These are phyloP conservation scores for Nomia melanderi DNA, from an alignment of 1,140 invertebrate species.

Conservation along the genomic window DNA sequence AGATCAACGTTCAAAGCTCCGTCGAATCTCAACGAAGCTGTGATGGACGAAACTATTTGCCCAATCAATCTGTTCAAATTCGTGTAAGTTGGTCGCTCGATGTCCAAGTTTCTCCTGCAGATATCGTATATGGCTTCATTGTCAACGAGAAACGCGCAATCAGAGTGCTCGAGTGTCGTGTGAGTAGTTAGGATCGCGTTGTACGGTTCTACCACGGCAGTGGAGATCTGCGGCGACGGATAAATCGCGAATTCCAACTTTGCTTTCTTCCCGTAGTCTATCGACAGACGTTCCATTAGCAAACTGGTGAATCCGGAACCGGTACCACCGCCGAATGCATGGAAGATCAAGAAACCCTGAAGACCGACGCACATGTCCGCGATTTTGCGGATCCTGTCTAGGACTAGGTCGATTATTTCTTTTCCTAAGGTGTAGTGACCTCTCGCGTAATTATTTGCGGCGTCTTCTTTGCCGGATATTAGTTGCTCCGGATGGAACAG, in stretches of 20 bases:
- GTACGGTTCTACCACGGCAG: conserved; percentile 94
- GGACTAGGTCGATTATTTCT: conserved; percentile 82
- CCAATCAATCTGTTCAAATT: conserved; percentile 84
- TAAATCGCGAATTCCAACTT: conserved; percentile 87
- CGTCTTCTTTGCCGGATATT: conserved; percentile 87
- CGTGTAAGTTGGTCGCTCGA: conserved; percentile 84
- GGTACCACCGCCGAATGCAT: conserved; percentile 85
- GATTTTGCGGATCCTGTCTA: conserved; percentile 75
- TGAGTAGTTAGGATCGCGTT: conserved; percentile 91
- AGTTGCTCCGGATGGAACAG: conserved; percentile 86
- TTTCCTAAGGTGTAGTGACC: conserved; percentile 86
- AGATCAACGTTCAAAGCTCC: conserved; percentile 87
- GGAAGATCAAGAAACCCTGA: conserved; percentile 86
- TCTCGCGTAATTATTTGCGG: conserved; percentile 75
- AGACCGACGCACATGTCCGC: conserved; percentile 84
- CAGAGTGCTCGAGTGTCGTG: conserved; percentile 88
- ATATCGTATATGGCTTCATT: conserved; percentile 92
- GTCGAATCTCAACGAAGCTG: conserved; percentile 86
- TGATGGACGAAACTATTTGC: conserved; percentile 85
- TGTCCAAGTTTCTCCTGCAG: conserved; percentile 83
- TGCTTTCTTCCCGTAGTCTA: conserved; percentile 86
- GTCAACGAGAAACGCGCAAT: conserved; percentile 92
- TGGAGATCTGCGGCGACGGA: conserved; percentile 86
- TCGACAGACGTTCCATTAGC: conserved; percentile 88
- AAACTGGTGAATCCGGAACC: conserved; percentile 89